A percentile compares a stretch with the other conserved stretches of the same genome.
Evolutionary conservation across 1,140 invertebrate genomes (phyloP).

Genomic region (Penaeus vannamei): DNA sequence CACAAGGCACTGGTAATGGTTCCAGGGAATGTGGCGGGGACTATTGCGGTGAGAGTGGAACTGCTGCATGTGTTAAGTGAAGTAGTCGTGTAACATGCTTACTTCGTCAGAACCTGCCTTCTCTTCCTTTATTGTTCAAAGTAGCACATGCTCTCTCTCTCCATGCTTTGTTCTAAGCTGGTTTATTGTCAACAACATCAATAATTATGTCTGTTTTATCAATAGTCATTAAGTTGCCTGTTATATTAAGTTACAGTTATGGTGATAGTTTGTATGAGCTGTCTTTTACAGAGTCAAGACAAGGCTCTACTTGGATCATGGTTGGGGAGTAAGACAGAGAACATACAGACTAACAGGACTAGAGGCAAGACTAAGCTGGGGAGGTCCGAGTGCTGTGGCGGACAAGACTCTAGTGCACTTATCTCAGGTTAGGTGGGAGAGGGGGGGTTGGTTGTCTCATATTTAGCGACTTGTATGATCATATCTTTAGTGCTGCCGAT

Average conservation of each 20-base stretch:
- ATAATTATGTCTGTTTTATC: too few relatives aligned
- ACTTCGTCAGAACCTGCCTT: too few relatives aligned
- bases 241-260: too few relatives aligned
- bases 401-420: neutral
- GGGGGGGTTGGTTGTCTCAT: constrained; percentile 48
- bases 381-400: constrained; percentile 49
- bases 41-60: constrained; percentile 3
- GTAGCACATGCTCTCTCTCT: too few relatives aligned
- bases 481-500: constrained; percentile 59
- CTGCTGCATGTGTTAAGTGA: constrained; percentile 4
- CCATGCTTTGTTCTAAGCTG: too few relatives aligned
- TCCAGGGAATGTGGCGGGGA: constrained; percentile 24
- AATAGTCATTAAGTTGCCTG: too few relatives aligned
- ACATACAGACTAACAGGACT: constrained; percentile 27
- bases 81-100: too few relatives aligned
- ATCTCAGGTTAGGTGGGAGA: constrained; percentile 14
- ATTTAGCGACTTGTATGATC: constrained; percentile 56
- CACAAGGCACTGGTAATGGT: constrained; percentile 21
- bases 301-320: neutral
- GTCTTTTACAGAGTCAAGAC: neutral
- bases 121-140: too few relatives aligned
- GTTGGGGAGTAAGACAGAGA: constrained; percentile 10
- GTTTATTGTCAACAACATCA: too few relatives aligned
- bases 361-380: constrained; percentile 51
- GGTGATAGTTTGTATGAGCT: too few relatives aligned